A percentile compares a stretch with the other conserved stretches of the same genome.
Evolutionary conservation across 37 sponge, comb jelly and placozoan species (phyloP).

Genomic region (Dysidea cf. avara): DNA sequence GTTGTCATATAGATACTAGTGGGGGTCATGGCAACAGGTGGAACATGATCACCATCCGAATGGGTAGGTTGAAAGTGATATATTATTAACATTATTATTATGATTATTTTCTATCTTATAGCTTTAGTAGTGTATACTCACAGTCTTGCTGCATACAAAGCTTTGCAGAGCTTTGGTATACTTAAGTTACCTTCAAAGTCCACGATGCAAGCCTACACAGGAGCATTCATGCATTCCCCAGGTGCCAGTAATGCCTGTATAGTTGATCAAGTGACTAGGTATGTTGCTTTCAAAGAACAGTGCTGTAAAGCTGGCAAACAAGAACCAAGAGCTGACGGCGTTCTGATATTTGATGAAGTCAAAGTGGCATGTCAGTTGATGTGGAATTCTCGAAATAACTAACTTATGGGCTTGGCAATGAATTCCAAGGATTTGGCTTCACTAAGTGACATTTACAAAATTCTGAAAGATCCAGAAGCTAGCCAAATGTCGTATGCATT

Average conservation of each 20-base stretch:
- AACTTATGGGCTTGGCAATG: conserved; percentile 1
- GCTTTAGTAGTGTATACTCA: too few species aligned
- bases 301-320: too few species aligned
- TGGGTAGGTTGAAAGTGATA: too few species aligned
- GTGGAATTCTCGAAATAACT: too few species aligned
- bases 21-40: background rate
- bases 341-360: too few species aligned
- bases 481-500: too few species aligned
- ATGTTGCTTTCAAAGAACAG: background rate
- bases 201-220: conserved; percentile 9
- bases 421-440: background rate
- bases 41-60: background rate
- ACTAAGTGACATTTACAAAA: background rate
- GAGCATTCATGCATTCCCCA: background rate
- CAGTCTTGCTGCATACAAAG: conserved; percentile 11
- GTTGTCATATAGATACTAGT: background rate
- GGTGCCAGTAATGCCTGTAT: background rate
- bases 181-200: too few species aligned
- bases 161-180: conserved; percentile 4
- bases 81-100: too few species aligned
- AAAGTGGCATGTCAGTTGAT: too few species aligned
- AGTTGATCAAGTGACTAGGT: background rate
- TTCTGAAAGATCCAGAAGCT: conserved; percentile 22
- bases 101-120: too few species aligned
- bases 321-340: too few species aligned